Conservation (phyloP, 2,797 vertebrate genomes). For the Zenarchopterus dispar region DNA sequence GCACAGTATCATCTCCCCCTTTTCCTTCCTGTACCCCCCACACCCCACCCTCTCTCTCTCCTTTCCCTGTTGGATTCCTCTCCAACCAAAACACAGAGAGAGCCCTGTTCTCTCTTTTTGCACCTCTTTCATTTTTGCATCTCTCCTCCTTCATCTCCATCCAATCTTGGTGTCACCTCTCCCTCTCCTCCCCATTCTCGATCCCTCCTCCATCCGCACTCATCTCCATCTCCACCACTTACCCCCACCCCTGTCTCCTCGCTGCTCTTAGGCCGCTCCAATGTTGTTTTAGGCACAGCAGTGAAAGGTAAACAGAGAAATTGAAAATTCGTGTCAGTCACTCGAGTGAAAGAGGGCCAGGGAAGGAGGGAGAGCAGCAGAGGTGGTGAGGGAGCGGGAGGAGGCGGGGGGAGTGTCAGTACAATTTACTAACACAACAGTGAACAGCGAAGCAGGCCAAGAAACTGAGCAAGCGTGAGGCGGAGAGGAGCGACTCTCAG, state of each 20-base stretch:
- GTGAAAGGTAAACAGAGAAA: constrained; percentile 88
- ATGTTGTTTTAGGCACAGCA: constrained; percentile 87
- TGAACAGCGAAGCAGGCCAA: constrained; percentile 79
- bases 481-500: constrained; percentile 52
- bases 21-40: constrained; percentile 58
- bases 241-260: constrained; percentile 24
- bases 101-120: constrained; percentile 72
- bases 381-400: constrained; percentile 58
- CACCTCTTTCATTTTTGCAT: constrained; percentile 59
- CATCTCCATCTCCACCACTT: constrained; percentile 37
- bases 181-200: constrained; percentile 16
- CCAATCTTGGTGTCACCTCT: constrained; percentile 63
- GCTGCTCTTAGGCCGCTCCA: constrained; percentile 65
- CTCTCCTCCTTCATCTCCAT: constrained; percentile 24
- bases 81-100: constrained; percentile 69
- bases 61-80: constrained; percentile 58
- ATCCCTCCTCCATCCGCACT: constrained; percentile 17
- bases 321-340: constrained; percentile 88
- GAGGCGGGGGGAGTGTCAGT: constrained; percentile 72
- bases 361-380: constrained; percentile 53
- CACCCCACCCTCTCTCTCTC: constrained; percentile 42
- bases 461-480: constrained; percentile 56
- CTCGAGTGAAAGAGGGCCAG: constrained; percentile 78
- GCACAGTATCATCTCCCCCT: constrained; percentile 58
- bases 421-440: constrained; percentile 82